phyloP scores from a whole-genome alignment of 2,113 vertebrate species.

The Sigmodon hispidus region DNA sequence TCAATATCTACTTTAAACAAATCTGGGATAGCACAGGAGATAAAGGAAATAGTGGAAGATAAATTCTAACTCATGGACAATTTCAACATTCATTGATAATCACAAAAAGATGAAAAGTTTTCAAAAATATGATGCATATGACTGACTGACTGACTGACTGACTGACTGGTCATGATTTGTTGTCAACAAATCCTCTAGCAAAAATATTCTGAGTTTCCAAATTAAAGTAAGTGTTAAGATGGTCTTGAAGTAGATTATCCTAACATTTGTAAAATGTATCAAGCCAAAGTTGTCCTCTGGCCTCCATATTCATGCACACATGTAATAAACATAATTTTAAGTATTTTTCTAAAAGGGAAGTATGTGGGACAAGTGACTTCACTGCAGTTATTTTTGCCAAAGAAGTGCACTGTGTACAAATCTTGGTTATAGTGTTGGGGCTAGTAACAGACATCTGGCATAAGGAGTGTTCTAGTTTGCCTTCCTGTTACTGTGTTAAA shows the following conservation, averaged over 20 bases:
- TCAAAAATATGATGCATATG: background rate
- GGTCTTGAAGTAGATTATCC: background rate
- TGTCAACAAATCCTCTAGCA: background rate
- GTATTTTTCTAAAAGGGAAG: background rate
- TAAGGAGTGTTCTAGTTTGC: background rate
- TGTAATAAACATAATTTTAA: background rate
- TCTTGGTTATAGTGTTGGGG: background rate
- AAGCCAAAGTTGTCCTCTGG: background rate
- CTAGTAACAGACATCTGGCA: background rate
- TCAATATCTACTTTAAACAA: constrained; percentile 23
- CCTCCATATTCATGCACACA: background rate
- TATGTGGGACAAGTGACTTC: background rate
- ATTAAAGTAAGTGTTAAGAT: background rate
- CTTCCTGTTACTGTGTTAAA: background rate
- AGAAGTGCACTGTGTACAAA: background rate
- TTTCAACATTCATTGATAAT: background rate
- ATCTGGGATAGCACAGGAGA: background rate
- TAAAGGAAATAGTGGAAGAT: background rate
- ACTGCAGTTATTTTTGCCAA: background rate
- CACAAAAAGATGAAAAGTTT: background rate
- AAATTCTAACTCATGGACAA: background rate
- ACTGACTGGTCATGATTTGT: background rate
- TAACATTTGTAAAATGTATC: background rate
- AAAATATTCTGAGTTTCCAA: background rate
- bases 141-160: background rate